Conservation (phyloP, 2,113 vertebrate species). For the Craseonycteris thonglongyai region DNA sequence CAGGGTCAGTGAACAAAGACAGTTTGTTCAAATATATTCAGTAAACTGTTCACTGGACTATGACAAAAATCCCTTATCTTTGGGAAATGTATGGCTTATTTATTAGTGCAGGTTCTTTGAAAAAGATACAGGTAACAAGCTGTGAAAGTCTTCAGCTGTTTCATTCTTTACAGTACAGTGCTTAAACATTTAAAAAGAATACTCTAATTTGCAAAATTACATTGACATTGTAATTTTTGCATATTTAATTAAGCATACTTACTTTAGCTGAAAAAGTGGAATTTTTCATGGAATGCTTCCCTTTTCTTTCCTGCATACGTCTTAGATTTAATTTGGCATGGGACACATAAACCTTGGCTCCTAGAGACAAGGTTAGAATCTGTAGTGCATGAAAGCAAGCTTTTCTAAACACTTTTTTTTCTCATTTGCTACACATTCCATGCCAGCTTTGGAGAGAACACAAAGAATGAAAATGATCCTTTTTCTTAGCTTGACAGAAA, state of each 20-base stretch:
- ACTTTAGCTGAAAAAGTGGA: constrained; percentile 70
- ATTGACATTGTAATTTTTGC: constrained; percentile 70
- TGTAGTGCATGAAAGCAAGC: constrained; percentile 72
- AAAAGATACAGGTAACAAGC: constrained; percentile 44
- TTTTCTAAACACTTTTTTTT: constrained; percentile 48
- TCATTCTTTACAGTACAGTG: constrained; percentile 39
- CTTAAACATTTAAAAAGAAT: constrained; percentile 30
- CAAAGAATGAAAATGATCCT: constrained; percentile 26
- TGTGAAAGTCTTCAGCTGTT: neutral
- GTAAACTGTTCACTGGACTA: constrained; percentile 45
- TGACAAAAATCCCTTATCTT: constrained; percentile 59
- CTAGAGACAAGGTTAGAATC: constrained; percentile 75
- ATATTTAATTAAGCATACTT: constrained; percentile 71
- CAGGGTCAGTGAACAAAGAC: constrained; percentile 59
- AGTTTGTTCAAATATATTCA: constrained; percentile 60
- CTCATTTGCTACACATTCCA: constrained; percentile 30
- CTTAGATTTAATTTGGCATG: constrained; percentile 76
- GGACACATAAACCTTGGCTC: constrained; percentile 78
- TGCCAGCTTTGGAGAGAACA: constrained; percentile 40
- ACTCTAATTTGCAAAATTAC: constrained; percentile 68
- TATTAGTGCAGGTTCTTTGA: constrained; percentile 7
- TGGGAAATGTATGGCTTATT: constrained; percentile 54
- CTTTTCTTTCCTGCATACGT: constrained; percentile 72
- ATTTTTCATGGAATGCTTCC: constrained; percentile 77
- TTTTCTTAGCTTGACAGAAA: constrained; percentile 34